Base-by-base conservation (phyloP, 2,113 vertebrate species). In the Heteronetta atricapilla region DNA sequence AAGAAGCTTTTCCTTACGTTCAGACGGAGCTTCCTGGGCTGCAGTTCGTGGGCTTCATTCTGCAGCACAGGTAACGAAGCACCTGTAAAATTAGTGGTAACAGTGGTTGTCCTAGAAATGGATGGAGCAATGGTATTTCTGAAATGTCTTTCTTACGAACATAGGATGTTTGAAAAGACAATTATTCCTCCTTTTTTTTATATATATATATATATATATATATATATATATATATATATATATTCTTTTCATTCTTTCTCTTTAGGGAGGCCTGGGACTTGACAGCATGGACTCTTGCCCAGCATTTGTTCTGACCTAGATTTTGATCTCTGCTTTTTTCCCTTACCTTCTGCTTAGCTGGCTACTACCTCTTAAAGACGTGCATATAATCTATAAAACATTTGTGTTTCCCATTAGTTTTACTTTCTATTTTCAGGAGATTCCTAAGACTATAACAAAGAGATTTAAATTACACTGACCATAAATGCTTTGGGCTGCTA, bases 241-340 rank as follows among this genome's bases (percentile, higher is more conserved):
- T 44, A 69, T 29, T 48, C n/a, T 8, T 74, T 88, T 87, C 3
- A 0, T 89, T 88, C 75, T 62, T 86, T 86, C 46, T 83, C 72
- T 86, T 90, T 33, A 91, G 86, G 88, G 95, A 95, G 13, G 38
- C 36, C 46, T 56, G 80, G 38, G 73, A 94, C 75, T 92, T 96
- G 89, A 85, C 75, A 79, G 50, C 3, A 0, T 76, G 82, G 81
- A 48, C 73, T 77, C 38, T 40, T 75, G 80, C 78, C 82, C 75
- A 91, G 56, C 74, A 50, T 90, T 96, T 88, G 84, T 82, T 69
- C 94, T 97, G 94, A 96, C 95, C 96, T 97, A 97, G 86, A 96
- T 97, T 96, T 96, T 96, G 91, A 95, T 96, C 84, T 95, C 82
- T 92, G 64, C 20, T 86, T 96, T 97, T 96, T 86, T 9, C 48